Base-by-base conservation (phyloP, 1,140 invertebrate species). In the Oryzaephilus surinamensis region DNA sequence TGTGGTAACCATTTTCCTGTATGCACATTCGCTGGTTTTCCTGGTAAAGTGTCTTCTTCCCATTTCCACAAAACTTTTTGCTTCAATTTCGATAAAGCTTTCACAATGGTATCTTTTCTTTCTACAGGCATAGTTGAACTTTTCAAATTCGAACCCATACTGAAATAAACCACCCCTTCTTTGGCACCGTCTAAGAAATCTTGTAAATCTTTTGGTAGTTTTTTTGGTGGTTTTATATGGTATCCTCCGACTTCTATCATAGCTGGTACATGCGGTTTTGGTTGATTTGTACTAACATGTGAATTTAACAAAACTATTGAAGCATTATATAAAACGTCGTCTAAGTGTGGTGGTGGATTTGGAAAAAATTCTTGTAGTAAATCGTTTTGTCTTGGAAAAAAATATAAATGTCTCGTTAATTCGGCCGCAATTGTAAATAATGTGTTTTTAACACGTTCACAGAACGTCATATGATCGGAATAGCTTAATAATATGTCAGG, bases 41-140 rank as follows among this genome's bases (percentile, higher is more conserved):
- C 58, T 1, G 70, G 61, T 20, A 79, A 58, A 28, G 67, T 52
- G 1, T 64, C 61, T 15, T 60, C 51, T 41, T 78, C 68, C 51
- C 71, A 73, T 47, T 76, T 76, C 51, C 73, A 73, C 7, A 76
- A 51, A 0, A 77, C 16, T n/a, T 41, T 41, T 14, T 26, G 19
- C 23, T 34, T 33, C 1, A 32, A 17, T 26, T 41, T 41, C 1
- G 30, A 10, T 15, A 38, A 38, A 20, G 18, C 13, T 5, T 20
- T 38, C 3, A 30, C 13, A 6, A 38, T 7, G 1, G 18, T 18
- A 4, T 38, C n/a, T 4, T 19, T 27, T 30, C 30, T 27, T 5
- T 30, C 16, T 10, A 4, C 33, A 8, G 70, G 66, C 57, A 75
- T 57, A 28, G 67, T 61, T 20, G 62, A 61, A 45, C 65, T 69